Evolutionary conservation across 2,888 invertebrate species (phyloP).

Genomic region (Diloba caeruleocephala): DNA sequence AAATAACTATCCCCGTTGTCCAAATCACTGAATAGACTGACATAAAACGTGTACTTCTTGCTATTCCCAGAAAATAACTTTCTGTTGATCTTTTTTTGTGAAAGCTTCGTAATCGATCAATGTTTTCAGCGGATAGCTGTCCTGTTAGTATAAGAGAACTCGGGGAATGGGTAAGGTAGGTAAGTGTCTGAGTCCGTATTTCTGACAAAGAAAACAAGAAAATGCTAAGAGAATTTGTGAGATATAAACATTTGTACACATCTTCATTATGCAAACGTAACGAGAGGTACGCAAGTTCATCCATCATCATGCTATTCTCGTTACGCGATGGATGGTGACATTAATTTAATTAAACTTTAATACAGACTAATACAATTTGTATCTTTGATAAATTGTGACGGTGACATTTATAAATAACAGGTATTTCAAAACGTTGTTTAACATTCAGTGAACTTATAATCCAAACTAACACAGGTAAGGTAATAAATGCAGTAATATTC

Average conservation of each 20-base stretch:
- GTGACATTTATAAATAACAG: constrained; percentile 15
- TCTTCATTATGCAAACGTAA: constrained; percentile 25
- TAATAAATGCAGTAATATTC: no score
- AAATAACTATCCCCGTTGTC: constrained; percentile 31
- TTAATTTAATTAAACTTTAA: constrained; percentile 69
- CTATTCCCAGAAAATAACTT: constrained; percentile 36
- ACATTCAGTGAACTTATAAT: constrained; percentile 10
- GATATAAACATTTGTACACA: constrained; percentile 15
- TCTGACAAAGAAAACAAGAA: constrained; percentile 26
- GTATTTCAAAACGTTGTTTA: constrained; percentile 15
- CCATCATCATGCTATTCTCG: constrained; percentile 58
- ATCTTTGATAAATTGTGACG: constrained; percentile 61
- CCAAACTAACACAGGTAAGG: no score
- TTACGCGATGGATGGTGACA: constrained; percentile 59
- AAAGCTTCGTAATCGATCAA: constrained; percentile 58
- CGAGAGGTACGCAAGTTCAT: constrained; percentile 51
- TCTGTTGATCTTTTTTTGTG: constrained; percentile 44
- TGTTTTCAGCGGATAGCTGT: constrained; percentile 50
- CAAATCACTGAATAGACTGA: constrained; percentile 30
- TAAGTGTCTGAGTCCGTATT: constrained; percentile 14
- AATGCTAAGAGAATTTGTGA: constrained; percentile 8
- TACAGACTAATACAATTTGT: constrained; percentile 65
- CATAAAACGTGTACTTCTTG: constrained; percentile 32
- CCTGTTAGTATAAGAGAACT: constrained; percentile 29
- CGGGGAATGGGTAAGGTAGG: not conserved